These are phyloP conservation scores for Sebastes baramenuke DNA, from an alignment of 2,797 vertebrate species.

Conservation along the genomic window DNA sequence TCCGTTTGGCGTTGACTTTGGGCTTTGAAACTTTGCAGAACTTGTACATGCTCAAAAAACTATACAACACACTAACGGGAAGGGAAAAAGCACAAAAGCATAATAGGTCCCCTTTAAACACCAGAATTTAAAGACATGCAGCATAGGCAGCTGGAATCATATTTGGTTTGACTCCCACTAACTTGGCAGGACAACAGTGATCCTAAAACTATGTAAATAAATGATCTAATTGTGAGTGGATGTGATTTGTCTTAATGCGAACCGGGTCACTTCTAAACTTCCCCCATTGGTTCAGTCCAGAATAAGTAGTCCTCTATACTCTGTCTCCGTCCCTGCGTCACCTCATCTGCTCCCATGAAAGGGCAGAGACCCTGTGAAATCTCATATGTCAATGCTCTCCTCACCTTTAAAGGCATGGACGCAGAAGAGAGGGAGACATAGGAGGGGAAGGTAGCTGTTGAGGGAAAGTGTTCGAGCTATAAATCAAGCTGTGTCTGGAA, in stretches of 20 bases:
- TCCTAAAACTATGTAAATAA: background rate
- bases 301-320: background rate
- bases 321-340: background rate
- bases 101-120: background rate
- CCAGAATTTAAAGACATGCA: background rate
- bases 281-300: background rate
- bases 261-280: background rate
- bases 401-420: constrained; percentile 55
- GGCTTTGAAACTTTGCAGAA: too few relatives aligned
- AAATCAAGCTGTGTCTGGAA: constrained; percentile 42
- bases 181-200: constrained; percentile 10
- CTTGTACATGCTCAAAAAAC: too few relatives aligned
- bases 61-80: too few relatives aligned
- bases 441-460: background rate
- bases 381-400: constrained; percentile 30
- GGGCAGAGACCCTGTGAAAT: constrained; percentile 28
- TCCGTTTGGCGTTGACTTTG: too few relatives aligned
- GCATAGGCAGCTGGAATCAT: constrained; percentile 5
- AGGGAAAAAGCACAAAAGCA: too few relatives aligned
- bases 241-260: background rate
- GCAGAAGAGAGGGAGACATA: background rate
- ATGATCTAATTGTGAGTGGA: background rate
- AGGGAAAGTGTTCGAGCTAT: constrained; percentile 20
- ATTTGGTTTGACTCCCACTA: constrained; percentile 15
- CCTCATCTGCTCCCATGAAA: constrained; percentile 17